phyloP scores from a whole-genome alignment of 1,140 invertebrate species.

The Gonioctena quinquepunctata region DNA sequence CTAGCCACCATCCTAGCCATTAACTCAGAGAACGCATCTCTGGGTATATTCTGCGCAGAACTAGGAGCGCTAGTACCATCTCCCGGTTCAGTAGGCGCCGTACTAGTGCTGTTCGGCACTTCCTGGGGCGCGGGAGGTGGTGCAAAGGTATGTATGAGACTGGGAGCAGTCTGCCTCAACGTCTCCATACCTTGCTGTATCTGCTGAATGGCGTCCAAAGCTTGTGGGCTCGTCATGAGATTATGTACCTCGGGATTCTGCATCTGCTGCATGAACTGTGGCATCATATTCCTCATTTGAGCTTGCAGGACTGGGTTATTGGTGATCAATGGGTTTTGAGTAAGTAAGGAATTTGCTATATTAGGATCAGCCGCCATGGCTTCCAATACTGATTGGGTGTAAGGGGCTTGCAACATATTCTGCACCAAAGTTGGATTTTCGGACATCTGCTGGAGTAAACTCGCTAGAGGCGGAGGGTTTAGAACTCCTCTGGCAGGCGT shows the following conservation, averaged over 20 bases:
- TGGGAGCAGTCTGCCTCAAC: constrained; percentile 84
- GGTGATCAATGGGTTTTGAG: constrained; percentile 84
- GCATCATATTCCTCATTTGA: constrained; percentile 89
- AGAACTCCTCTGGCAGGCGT: constrained; percentile 62
- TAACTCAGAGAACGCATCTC: constrained; percentile 64
- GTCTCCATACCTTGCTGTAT: constrained; percentile 95
- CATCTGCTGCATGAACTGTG: constrained; percentile 86
- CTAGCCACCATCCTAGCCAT: constrained; percentile 88
- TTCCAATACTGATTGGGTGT: constrained; percentile 88
- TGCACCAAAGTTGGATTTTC: constrained; percentile 91
- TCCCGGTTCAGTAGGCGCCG: constrained; percentile 56
- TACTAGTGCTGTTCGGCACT: constrained; percentile 50
- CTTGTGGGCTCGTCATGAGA: constrained; percentile 90
- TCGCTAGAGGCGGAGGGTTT: constrained; percentile 85
- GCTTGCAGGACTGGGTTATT: constrained; percentile 88
- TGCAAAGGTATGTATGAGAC: constrained; percentile 58
- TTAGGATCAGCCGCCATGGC: constrained; percentile 85
- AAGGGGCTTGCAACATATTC: constrained; percentile 89
- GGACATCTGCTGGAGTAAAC: constrained; percentile 88
- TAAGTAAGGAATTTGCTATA: constrained; percentile 79
- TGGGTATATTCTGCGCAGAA: constrained; percentile 52
- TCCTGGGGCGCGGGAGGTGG: constrained; percentile 41
- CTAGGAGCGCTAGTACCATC: constrained; percentile 41
- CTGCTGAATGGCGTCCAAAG: constrained; percentile 91
- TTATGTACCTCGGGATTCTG: constrained; percentile 93